Conservation (phyloP, 2,113 vertebrate genomes). For the Carassius carassius region DNA sequence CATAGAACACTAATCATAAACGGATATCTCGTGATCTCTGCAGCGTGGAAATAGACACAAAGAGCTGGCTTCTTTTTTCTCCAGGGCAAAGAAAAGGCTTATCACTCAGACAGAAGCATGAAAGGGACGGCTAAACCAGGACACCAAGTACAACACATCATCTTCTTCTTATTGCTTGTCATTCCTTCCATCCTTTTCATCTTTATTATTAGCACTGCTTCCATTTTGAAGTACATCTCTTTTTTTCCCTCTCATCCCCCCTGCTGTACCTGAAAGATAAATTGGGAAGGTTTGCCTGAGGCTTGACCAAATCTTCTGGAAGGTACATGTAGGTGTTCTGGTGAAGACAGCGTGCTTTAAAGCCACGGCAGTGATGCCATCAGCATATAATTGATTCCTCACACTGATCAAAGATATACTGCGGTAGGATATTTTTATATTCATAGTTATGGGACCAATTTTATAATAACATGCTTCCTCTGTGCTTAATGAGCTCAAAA, state of each 20-base stretch:
- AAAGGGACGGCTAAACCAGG: slow-evolving; percentile 32
- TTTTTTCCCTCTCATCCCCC: slow-evolving; percentile 34
- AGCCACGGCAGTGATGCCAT: background rate
- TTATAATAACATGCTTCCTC: background rate
- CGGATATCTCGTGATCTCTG: slow-evolving; percentile 38
- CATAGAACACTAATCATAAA: slow-evolving; percentile 45
- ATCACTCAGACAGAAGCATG: slow-evolving; percentile 25
- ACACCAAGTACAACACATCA: slow-evolving; percentile 25
- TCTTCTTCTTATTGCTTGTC: slow-evolving; percentile 32
- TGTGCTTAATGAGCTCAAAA: background rate
- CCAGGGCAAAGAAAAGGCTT: slow-evolving; percentile 17
- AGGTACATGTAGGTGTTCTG: background rate
- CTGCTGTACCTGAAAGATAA: slow-evolving; percentile 29
- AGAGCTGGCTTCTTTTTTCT: slow-evolving; percentile 31
- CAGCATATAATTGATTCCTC: slow-evolving; percentile 3
- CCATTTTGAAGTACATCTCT: slow-evolving; percentile 30
- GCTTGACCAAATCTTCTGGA: background rate
- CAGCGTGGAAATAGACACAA: slow-evolving; percentile 41
- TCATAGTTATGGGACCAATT: background rate
- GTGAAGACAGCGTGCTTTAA: background rate
- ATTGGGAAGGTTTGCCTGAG: slow-evolving; percentile 1
- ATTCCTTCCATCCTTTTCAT: slow-evolving; percentile 26
- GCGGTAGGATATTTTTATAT: background rate
- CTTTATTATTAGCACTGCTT: slow-evolving; percentile 35
- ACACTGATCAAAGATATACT: background rate